Percentiles rank a stretch among this genome's conserved stretches.
phyloP scores from a whole-genome alignment of 2,797 vertebrate genomes.

The Pantherophis vulpinus region DNA sequence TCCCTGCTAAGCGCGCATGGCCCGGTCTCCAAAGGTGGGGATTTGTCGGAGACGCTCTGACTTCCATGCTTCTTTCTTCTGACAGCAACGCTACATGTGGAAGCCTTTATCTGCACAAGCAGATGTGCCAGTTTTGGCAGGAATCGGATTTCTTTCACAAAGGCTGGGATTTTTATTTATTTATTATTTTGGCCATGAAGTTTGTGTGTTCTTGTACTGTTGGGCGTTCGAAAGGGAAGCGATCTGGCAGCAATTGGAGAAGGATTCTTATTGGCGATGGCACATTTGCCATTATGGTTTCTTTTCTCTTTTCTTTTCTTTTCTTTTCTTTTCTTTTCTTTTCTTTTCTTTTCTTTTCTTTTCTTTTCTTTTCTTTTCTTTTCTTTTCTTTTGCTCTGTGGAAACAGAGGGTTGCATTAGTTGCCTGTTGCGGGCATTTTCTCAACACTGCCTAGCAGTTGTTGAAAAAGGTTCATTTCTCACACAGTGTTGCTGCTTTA shows the following conservation, averaged over 20 bases:
- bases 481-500: not conserved
- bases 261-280: too few species aligned
- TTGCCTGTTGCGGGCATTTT: not conserved
- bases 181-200: not conserved
- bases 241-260: not conserved
- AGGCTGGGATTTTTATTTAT: too few species aligned
- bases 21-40: not conserved
- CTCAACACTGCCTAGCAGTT: not conserved
- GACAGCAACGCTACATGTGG: not conserved
- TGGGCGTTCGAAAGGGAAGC: not conserved
- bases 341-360: too few species aligned
- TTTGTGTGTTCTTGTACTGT: too few species aligned
- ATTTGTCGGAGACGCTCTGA: not conserved
- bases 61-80: not conserved
- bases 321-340: too few species aligned
- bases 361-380: too few species aligned
- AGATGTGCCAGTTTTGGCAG: not conserved
- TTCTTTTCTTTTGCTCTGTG: not conserved
- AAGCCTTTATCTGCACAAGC: not conserved
- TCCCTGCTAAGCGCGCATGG: not conserved
- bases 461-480: not conserved
- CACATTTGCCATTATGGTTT: not conserved
- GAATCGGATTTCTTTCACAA: not conserved
- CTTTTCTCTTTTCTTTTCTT: too few species aligned
- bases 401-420: not conserved